Evolutionary conservation across 2,113 vertebrate species (phyloP), one percentile per base, ranked within the genome.

Genomic region (Astur gentilis): DNA sequence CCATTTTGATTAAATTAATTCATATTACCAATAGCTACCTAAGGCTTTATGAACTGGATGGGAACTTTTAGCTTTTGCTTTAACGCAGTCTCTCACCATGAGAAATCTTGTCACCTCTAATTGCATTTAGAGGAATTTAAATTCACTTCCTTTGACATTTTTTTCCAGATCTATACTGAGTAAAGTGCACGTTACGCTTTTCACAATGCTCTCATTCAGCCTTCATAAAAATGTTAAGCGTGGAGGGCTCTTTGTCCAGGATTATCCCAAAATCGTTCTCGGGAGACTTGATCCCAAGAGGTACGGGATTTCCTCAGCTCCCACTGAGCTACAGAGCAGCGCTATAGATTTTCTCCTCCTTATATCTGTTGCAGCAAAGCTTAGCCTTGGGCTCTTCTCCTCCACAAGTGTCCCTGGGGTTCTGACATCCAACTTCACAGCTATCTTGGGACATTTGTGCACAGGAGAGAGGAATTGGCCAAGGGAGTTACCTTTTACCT

Each of bases 1-100:
- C 93, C 87, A 91, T 96, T 98, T 98, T 97, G 97, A 98, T 96
- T 97, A 95, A 97, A 97, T 97, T 96, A 98, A 97, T 96, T 96
- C 88, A 69, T 93, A 93, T 95, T 95, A 96, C 88, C 93, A 94
- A 96, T 94, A 90, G 95, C 95, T 94, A 97, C 93, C 81, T 82
- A 97, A 97, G 91, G 91, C 96, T 96, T 97, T 96, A 94, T 96
- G 95, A 97, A 92, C 89, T 84, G 95, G 94, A 97, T 94, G 77
- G 81, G 94, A 97, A 96, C 90, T 97, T 97, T 94, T 54, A 95
- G 89, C 78, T 94, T 90, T 93, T 94, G 47, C 94, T 97, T 94
- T 95, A 95, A 93, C 27, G 6, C 79, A 91, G 60, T 93, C 86
- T 96, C 90, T 97, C 78, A 88, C 93, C 92, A 93, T 84, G 87